Conservation (phyloP, 2,113 vertebrate species). For the Poeciliopsis retropinna region DNA sequence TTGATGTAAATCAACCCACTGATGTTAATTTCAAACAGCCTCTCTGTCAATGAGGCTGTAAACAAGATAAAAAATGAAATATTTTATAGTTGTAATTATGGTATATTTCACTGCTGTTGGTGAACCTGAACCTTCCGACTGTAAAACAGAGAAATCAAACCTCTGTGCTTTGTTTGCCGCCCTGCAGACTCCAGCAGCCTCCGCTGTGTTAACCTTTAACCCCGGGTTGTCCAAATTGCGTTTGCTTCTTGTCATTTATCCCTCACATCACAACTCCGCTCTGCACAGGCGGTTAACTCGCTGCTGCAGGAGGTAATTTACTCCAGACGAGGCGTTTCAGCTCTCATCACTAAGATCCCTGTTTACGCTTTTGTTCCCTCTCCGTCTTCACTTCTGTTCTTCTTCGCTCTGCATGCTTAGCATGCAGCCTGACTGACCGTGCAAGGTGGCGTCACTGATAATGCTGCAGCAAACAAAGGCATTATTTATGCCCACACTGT, state of each 20-base stretch:
- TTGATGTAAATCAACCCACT: not conserved
- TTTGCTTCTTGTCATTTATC: constrained; percentile 53
- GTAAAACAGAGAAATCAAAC: not conserved
- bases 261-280: constrained; percentile 40
- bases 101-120: not conserved
- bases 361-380: constrained; percentile 13
- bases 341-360: constrained; percentile 51
- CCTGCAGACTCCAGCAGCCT: constrained; percentile 41
- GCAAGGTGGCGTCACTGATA: constrained; percentile 47
- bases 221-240: constrained; percentile 41
- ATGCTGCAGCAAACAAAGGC: constrained; percentile 38
- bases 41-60: not conserved
- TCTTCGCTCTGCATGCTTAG: constrained; percentile 28
- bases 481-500: constrained; percentile 35
- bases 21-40: not conserved
- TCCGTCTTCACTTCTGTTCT: not conserved
- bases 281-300: constrained; percentile 33
- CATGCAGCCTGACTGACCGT: constrained; percentile 44
- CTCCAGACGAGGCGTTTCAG: constrained; percentile 46
- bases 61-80: not conserved
- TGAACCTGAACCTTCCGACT: not conserved
- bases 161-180: constrained; percentile 10
- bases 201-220: constrained; percentile 62
- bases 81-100: not conserved
- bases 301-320: constrained; percentile 51